Evolutionary conservation across 2,888 invertebrate genomes (phyloP).

Genomic region (Alloscopus bannaensis): DNA sequence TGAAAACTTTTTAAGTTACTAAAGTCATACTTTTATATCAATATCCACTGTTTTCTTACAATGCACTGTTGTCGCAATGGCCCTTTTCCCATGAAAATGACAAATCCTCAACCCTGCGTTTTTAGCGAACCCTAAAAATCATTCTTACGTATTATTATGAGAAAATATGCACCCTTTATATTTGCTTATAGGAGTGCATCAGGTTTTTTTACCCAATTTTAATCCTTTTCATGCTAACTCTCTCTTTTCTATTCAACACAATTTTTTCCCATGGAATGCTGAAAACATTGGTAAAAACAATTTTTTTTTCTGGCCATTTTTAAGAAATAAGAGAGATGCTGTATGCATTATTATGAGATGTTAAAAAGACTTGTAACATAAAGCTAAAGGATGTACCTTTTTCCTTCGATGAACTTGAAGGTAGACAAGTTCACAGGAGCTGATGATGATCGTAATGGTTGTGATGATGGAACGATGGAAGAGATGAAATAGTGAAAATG

Average conservation of each 20-base stretch:
- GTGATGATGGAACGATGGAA: too few relatives aligned
- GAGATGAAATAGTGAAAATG: conserved; percentile 35
- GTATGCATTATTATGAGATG: background rate
- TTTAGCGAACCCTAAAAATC: background rate
- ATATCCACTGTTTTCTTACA: too few relatives aligned
- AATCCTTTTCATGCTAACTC: conserved; percentile 32
- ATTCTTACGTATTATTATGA: too few relatives aligned
- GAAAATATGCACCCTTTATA: background rate
- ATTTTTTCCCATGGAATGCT: conserved; percentile 42
- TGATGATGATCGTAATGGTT: background rate
- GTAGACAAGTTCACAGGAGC: conserved; percentile 20
- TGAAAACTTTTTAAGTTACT: too few relatives aligned
- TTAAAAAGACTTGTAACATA: background rate
- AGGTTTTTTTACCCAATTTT: conserved; percentile 11
- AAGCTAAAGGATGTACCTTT: conserved; percentile 8
- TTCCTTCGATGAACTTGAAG: background rate
- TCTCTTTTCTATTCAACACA: conserved; percentile 39
- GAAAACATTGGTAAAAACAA: conserved; percentile 4
- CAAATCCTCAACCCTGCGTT: background rate
- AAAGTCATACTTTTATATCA: too few relatives aligned
- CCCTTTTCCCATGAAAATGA: background rate
- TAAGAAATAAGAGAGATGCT: background rate
- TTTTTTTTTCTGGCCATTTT: background rate
- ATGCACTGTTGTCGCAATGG: background rate
- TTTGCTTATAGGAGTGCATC: too few relatives aligned